phyloP scores from a whole-genome alignment of 2,113 vertebrate species.

The Heterotilapia buettikoferi region DNA sequence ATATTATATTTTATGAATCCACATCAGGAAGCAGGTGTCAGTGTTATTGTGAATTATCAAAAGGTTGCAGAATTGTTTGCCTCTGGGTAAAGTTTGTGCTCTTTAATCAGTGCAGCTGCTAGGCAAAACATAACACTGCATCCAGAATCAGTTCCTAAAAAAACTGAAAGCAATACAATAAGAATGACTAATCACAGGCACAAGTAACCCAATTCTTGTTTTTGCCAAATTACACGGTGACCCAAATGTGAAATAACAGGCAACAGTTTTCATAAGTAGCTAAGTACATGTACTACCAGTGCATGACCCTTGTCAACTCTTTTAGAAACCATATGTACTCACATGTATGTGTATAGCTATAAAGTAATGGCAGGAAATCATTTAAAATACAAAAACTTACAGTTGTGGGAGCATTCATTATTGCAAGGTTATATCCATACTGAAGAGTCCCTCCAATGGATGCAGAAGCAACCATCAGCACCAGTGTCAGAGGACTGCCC shows the following conservation, averaged over 20 bases:
- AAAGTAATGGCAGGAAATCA: background rate
- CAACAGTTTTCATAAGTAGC: background rate
- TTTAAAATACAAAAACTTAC: slow-evolving; percentile 61
- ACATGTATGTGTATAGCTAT: background rate
- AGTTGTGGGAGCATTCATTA: slow-evolving; percentile 83
- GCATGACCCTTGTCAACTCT: background rate
- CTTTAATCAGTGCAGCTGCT: background rate
- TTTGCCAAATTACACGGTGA: background rate
- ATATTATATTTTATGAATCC: background rate
- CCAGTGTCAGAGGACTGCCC: slow-evolving; percentile 69
- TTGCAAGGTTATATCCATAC: slow-evolving; percentile 88
- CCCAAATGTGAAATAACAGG: background rate
- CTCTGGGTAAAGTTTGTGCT: background rate
- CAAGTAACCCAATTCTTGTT: background rate
- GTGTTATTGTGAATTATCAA: background rate
- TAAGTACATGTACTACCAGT: background rate
- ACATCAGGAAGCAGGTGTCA: background rate
- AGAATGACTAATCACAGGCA: background rate
- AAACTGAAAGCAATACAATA: background rate
- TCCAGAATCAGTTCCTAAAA: background rate
- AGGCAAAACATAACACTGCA: background rate
- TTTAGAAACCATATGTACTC: background rate
- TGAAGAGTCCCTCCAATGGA: slow-evolving; percentile 89
- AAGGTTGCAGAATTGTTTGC: background rate
- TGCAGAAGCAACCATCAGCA: slow-evolving; percentile 80